phyloP scores from a whole-genome alignment of 2,888 invertebrate genomes.

The Leptopilina myrica region DNA sequence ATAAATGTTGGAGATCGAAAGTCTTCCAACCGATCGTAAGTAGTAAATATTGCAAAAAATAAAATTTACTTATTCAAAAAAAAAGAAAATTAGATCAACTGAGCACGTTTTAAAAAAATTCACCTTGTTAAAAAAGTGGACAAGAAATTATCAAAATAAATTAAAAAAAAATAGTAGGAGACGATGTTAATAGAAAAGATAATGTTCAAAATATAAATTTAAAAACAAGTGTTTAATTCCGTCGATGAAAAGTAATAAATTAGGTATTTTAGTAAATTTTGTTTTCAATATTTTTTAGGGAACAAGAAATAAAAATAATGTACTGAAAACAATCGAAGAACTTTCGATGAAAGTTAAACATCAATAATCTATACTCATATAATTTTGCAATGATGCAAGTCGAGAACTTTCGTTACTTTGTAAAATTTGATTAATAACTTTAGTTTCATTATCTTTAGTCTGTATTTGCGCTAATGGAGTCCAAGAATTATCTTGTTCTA shows the following conservation, averaged over 20 bases:
- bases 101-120: no score
- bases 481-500: slow-evolving; percentile 85
- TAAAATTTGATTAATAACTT: slow-evolving; percentile 58
- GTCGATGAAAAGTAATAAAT: no score
- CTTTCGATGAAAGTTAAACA: background rate
- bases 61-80: background rate
- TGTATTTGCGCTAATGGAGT: slow-evolving; percentile 79
- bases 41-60: slow-evolving; percentile 13
- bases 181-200: background rate
- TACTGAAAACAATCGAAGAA: background rate
- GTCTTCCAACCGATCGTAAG: slow-evolving; percentile 9
- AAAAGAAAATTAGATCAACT: no score
- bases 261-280: no score
- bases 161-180: background rate
- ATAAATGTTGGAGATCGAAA: slow-evolving; percentile 16
- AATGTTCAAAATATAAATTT: background rate
- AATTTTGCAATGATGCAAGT: slow-evolving; percentile 46
- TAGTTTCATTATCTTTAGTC: slow-evolving; percentile 69
- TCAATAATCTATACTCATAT: slow-evolving; percentile 54
- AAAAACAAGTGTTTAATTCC: background rate
- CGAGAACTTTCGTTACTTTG: slow-evolving; percentile 52
- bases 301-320: no score
- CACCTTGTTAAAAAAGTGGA: background rate
- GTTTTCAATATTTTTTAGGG: no score
- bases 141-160: background rate